Base-by-base conservation (phyloP, 1,140 invertebrate genomes). In the Drosophila oshimai region DNA sequence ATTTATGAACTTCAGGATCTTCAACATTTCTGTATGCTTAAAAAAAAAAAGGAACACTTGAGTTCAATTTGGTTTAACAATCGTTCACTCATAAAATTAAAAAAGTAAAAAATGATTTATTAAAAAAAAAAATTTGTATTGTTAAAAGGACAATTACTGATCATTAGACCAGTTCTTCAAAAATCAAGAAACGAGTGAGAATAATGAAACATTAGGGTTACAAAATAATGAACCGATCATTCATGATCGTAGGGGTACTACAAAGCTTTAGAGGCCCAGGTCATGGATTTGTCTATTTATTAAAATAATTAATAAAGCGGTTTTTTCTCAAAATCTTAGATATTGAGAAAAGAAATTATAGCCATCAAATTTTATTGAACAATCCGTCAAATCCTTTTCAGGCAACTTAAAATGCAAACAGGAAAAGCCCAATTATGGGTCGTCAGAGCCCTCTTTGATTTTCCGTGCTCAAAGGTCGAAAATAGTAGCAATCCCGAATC, bases 341-440 rank as follows among this genome's bases (percentile, higher is more conserved):
- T n/a, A n/a, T n/a, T n/a, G n/a, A n/a, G n/a, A n/a, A n/a, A 10
- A 28, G 26, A 9, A 28, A 29, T 26, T 26, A 26, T 13, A n/a
- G 2, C 4, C 7, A 22, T 17, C 6, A 15, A 15, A 33, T 20
- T 17, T 12, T 44, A 24, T 29, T 53, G 13, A 12, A 18, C 28
- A 26, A 61, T 62, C 54, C 58, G 20, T 22, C 4, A 6, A 44
- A 18, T 9, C 13, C 31, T 9, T 7, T 55, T 7, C 29, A 62
- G 58, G 58, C 36, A 62, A 6, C 10, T 2, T 1, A 15, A 44
- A 5, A 3, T 28, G 13, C 6, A 4, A 9, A 33, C 53, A 44
- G 58, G 58, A 62, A 62, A 60, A 60, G 3, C 53, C 58, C 58
- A 62, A 62, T 62, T 62, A 62, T 60, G 12, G n/a, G 6, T 12